Conservation (phyloP, 1,140 invertebrate species). For the Brachionus koreanus region DNA sequence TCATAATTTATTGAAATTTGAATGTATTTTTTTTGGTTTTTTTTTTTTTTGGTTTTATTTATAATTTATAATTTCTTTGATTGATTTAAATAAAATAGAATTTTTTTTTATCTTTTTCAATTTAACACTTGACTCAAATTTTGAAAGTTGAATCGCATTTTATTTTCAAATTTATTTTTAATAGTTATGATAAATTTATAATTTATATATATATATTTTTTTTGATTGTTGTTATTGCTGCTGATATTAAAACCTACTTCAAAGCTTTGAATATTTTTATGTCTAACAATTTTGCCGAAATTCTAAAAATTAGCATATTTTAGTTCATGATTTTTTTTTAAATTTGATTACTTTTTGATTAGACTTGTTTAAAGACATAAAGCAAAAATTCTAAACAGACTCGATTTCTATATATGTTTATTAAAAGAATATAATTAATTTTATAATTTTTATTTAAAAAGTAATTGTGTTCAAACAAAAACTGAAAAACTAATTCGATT, state of each 20-base stretch:
- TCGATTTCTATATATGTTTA: neutral
- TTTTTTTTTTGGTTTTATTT: no score
- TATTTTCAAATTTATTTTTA: neutral
- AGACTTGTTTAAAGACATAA: neutral
- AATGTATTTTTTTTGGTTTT: no score
- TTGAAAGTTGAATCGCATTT: neutral
- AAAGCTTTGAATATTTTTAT: neutral
- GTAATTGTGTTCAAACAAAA: no score
- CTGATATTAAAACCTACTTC: neutral
- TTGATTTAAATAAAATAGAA: neutral
- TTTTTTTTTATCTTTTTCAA: neutral
- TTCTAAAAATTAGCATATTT: neutral
- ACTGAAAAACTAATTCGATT: neutral
- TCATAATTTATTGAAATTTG: no score
- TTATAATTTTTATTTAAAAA: no score
- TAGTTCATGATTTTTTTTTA: neutral
- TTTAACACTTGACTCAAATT: conserved; percentile 8
- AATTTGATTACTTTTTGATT: neutral
- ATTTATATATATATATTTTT: no score
- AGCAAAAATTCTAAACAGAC: neutral
- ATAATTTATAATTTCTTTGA: neutral
- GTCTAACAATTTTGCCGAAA: neutral
- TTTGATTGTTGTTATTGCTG: neutral
- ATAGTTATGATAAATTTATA: neutral
- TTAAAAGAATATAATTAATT: no score